Evolutionary conservation across 2,888 invertebrate genomes (phyloP).

Genomic region (Phrixothrix hirtus): DNA sequence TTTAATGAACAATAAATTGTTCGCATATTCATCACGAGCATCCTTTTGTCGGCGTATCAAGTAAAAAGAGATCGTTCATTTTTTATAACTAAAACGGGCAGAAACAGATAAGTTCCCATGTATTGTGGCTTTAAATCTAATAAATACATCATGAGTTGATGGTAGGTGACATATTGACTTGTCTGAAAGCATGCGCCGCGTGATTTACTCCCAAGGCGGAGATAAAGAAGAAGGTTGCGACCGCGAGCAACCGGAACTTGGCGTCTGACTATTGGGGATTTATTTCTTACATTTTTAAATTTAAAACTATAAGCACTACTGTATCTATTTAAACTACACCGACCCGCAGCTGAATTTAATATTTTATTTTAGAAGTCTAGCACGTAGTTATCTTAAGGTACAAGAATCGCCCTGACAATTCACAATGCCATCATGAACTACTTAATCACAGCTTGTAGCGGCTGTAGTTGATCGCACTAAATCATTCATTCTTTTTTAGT

Average conservation of each 20-base stretch:
- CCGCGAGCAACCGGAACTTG: slow-evolving; percentile 16
- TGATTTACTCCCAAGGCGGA: slow-evolving; percentile 30
- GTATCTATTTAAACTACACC: slow-evolving; percentile 3
- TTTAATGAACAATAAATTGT: too few relatives aligned
- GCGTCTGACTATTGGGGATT: too few relatives aligned
- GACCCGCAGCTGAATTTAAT: too few relatives aligned
- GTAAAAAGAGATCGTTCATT: too few relatives aligned
- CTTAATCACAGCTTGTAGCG: slow-evolving; percentile 29
- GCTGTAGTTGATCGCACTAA: slow-evolving; percentile 22
- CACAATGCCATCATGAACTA: slow-evolving; percentile 28
- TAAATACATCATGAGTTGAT: slow-evolving; percentile 31
- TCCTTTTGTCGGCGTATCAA: too few relatives aligned
- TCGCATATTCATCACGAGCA: too few relatives aligned
- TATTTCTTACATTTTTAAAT: slow-evolving; percentile 3
- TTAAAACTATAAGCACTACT: slow-evolving; percentile 5
- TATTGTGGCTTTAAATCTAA: too few relatives aligned
- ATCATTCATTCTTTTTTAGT: slow-evolving; percentile 23
- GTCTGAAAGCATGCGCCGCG: slow-evolving; percentile 31
- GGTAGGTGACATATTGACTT: slow-evolving; percentile 35
- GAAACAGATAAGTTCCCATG: too few relatives aligned
- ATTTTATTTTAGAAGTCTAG: too few relatives aligned
- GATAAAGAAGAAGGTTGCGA: slow-evolving; percentile 4
- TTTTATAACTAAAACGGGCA: too few relatives aligned
- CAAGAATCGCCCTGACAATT: slow-evolving; percentile 24
- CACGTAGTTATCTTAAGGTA: slow-evolving; percentile 11